Conservation (phyloP, 2,113 vertebrate species). For the Larimichthys crocea region DNA sequence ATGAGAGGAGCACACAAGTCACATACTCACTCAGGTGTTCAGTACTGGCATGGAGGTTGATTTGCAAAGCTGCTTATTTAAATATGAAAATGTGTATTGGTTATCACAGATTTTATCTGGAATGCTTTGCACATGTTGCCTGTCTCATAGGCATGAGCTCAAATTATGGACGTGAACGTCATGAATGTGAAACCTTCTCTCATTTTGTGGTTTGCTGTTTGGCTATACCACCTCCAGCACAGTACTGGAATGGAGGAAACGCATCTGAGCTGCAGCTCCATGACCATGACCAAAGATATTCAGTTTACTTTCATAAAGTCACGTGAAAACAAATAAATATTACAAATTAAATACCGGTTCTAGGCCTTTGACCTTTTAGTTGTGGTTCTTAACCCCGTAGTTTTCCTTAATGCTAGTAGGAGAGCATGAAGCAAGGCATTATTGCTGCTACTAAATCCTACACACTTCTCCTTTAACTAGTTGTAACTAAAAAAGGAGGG, state of each 20-base stretch:
- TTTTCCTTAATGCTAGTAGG: too few species aligned
- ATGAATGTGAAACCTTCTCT: neutral
- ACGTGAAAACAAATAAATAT: neutral
- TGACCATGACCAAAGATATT: neutral
- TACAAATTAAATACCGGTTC: too few species aligned
- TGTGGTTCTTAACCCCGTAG: too few species aligned
- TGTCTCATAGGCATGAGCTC: neutral
- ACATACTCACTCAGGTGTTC: neutral
- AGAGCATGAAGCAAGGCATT: too few species aligned
- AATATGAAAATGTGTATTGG: conserved; percentile 10
- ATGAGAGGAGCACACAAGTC: neutral
- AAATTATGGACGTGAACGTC: neutral
- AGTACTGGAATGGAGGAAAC: neutral
- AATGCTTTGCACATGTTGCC: conserved; percentile 5
- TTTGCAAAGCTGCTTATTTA: neutral
- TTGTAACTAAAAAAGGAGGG: too few species aligned
- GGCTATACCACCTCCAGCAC: neutral
- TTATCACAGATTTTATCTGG: neutral
- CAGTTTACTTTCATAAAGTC: neutral
- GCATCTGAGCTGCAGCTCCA: neutral
- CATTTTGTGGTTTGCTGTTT: neutral
- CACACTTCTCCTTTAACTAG: too few species aligned
- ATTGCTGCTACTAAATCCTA: too few species aligned
- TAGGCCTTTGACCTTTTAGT: too few species aligned
- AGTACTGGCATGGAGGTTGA: neutral